Evolutionary conservation across 2,888 invertebrate species (phyloP), one percentile per base, ranked within the genome.

Genomic region (Hypolimnas misippus): DNA sequence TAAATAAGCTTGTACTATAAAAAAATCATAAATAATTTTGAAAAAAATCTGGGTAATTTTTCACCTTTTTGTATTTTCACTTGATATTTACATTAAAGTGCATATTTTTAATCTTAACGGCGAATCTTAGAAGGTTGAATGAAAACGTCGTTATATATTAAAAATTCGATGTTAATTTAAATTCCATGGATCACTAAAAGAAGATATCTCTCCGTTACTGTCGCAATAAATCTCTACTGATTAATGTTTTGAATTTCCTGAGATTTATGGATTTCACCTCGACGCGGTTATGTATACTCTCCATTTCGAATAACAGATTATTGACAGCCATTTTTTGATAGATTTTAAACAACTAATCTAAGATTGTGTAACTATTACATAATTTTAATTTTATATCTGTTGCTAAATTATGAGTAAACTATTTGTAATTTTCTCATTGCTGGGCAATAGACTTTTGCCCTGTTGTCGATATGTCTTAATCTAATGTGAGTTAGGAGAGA

Each of bases 221-320:
- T 29, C 62, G 64, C 40, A 60, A 61, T 66, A 68, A 54, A 64
- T 65, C 67, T 64, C 58, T 49, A 42, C 64, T 66, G 65, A 67
- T 62, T 62, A 57, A 64, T 68, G 65, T 60, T 59, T 54, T 42
- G 12, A 53, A 62, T 55, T 58, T 58, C 29, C 56, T 42, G 33
- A 55, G 57, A 60, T 65, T 58, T 62, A 67, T 65, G 42, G 65
- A 54, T 65, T 67, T 65, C 62, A 50, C 58, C 50, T n/a, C 14
- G 8, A 33, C 25, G 33, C 42, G 33, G 21, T 33, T 50, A 51
- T 35, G 52, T 21, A 51, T 33, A 21, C 10, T 16, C 8, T 31
- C 51, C 5, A 17, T n/a, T 35, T 33, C 14, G 33, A 19, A 35
- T 21, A 51, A 42, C 16, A 29, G 25, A 25, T n/a, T 25, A 10